Evolutionary conservation across 2,888 invertebrate species (phyloP).

Genomic region (Bibio marci): DNA sequence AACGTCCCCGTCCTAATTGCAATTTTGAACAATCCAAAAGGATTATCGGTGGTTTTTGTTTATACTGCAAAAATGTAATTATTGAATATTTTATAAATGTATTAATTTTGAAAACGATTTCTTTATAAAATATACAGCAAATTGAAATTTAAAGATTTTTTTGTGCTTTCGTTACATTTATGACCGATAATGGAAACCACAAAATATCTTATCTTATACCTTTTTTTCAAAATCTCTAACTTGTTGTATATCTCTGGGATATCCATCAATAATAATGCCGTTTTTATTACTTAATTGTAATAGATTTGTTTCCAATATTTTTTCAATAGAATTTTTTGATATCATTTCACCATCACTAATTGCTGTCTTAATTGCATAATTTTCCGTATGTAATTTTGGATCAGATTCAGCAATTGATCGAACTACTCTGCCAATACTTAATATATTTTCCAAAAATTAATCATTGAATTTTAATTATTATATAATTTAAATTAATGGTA

Average conservation of each 20-base stretch:
- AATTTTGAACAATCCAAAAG: conserved; percentile 83
- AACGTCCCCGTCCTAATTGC: conserved; percentile 63
- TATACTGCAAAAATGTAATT: conserved; percentile 41
- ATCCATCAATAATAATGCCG: conserved; percentile 87
- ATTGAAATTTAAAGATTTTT: no score
- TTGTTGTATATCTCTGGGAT: conserved; percentile 80
- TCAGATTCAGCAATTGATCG: conserved; percentile 54
- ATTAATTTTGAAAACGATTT: not conserved
- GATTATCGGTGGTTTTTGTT: conserved; percentile 59
- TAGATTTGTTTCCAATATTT: conserved; percentile 54
- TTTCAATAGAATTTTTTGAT: conserved; percentile 57
- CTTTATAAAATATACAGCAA: not conserved
- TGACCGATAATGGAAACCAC: no score
- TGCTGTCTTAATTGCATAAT: conserved; percentile 47
- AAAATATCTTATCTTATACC: conserved; percentile 38
- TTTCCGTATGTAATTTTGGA: conserved; percentile 40
- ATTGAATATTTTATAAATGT: not conserved
- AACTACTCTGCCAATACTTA: conserved; percentile 58
- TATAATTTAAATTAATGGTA: not conserved
- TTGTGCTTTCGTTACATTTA: no score
- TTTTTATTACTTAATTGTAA: conserved; percentile 39
- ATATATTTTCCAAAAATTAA: not conserved
- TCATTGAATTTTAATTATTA: no score
- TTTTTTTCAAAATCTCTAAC: conserved; percentile 75
- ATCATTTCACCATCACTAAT: conserved; percentile 69